Percentiles rank a stretch among this genome's conserved stretches.
Evolutionary conservation across 92 coral and sea anemone genomes (phyloP).

Genomic region (Ricordea florida): DNA sequence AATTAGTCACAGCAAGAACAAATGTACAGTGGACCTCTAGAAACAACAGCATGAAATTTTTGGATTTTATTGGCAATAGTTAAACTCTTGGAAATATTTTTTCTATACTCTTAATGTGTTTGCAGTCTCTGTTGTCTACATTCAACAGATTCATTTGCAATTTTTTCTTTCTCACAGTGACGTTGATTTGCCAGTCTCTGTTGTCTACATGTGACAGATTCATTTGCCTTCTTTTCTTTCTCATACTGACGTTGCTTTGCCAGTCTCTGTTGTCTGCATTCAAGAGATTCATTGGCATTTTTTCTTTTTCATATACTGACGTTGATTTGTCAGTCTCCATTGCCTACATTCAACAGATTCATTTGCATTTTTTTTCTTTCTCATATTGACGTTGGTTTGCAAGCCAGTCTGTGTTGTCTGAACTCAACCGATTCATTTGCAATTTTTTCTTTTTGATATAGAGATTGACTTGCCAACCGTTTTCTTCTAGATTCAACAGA

Average conservation of each 20-base stretch:
- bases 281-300: neutral
- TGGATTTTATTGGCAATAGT: neutral
- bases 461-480: neutral
- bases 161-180: neutral
- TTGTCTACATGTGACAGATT: neutral
- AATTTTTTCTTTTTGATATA: neutral
- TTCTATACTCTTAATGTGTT: neutral
- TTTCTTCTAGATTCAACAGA: neutral
- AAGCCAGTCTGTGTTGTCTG: conserved; percentile 12
- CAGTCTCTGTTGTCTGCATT: conserved; percentile 11
- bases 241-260: neutral
- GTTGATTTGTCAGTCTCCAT: neutral
- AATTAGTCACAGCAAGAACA: neutral
- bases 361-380: too few relatives aligned
- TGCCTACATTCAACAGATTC: neutral
- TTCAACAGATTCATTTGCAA: too few relatives aligned
- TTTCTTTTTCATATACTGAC: neutral
- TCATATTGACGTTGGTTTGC: neutral
- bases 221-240: neutral
- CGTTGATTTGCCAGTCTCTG: neutral
- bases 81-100: neutral
- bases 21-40: conserved; percentile 5
- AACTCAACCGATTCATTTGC: neutral
- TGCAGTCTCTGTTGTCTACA: neutral
- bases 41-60: neutral